These are phyloP conservation scores for Orthosia gothica DNA, from an alignment of 2,888 invertebrate genomes.

Conservation along the genomic window DNA sequence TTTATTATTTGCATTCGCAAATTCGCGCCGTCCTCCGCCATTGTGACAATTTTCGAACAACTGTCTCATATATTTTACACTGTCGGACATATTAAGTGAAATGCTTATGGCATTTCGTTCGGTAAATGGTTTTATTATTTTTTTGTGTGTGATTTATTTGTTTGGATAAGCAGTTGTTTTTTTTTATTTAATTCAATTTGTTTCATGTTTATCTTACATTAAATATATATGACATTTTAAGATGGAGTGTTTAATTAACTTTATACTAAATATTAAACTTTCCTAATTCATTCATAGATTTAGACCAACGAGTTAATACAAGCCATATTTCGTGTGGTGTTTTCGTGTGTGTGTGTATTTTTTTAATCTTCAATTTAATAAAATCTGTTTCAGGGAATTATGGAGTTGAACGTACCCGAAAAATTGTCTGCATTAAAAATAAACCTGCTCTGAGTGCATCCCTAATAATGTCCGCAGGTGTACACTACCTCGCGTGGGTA, in stretches of 20 bases:
- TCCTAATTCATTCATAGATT: too few species aligned
- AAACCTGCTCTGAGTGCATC: slow-evolving; percentile 7
- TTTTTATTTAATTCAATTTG: not conserved
- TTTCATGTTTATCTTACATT: not conserved
- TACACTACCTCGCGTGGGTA: slow-evolving; percentile 53
- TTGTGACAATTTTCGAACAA: slow-evolving; percentile 72
- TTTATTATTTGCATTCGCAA: slow-evolving; percentile 73
- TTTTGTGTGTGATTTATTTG: slow-evolving; percentile 40
- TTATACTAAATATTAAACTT: too few species aligned
- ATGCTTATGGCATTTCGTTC: slow-evolving; percentile 42
- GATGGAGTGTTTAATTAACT: not conserved
- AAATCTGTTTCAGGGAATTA: not conserved
- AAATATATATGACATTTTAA: not conserved
- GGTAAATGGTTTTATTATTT: slow-evolving; percentile 14
- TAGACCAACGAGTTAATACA: too few species aligned
- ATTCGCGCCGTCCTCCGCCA: slow-evolving; percentile 69
- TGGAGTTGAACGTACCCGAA: not conserved
- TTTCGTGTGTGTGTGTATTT: too few species aligned
- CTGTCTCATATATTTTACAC: slow-evolving; percentile 74
- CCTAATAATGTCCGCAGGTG: slow-evolving; percentile 52
- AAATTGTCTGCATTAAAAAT: slow-evolving; percentile 12
- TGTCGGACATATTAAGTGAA: slow-evolving; percentile 57
- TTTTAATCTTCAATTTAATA: not conserved
- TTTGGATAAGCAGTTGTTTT: slow-evolving; percentile 3
- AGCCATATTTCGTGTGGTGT: too few species aligned